Percentiles rank a stretch among this genome's conserved stretches.
These are phyloP conservation scores for Hartigia nigra DNA, from an alignment of 2,888 invertebrate genomes.

Conservation along the genomic window DNA sequence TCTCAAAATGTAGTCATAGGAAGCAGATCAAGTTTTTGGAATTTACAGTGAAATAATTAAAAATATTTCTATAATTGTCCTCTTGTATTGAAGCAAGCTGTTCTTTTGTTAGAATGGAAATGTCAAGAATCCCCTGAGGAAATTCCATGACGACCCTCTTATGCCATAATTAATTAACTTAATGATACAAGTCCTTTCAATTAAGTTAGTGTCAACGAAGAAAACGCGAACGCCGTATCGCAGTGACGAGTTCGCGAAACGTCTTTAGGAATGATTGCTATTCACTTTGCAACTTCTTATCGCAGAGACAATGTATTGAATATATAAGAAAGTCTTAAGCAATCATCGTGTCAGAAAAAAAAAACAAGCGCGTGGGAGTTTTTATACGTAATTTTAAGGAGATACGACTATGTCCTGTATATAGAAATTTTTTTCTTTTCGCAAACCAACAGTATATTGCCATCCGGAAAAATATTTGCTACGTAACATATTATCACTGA, in stretches of 20 bases:
- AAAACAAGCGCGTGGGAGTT: too few species aligned
- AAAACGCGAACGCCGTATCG: conserved; percentile 36
- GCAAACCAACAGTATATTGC: too few species aligned
- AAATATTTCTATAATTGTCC: not conserved
- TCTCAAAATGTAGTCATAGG: not conserved
- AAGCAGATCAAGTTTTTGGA: not conserved
- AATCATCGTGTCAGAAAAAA: too few species aligned
- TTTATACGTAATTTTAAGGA: too few species aligned
- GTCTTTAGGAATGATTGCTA: not conserved
- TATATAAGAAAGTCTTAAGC: too few species aligned
- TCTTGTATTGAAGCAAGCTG: not conserved
- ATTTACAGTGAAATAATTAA: not conserved
- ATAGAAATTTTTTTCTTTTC: too few species aligned
- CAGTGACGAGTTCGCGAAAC: not conserved
- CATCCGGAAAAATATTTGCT: too few species aligned
- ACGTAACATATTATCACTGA: too few species aligned
- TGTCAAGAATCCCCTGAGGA: not conserved
- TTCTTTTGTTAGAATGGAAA: not conserved
- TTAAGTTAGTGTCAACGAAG: conserved; percentile 50
- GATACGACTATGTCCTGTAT: too few species aligned
- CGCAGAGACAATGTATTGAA: not conserved
- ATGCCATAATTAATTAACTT: conserved; percentile 40
- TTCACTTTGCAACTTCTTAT: not conserved
- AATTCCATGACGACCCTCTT: too few species aligned
- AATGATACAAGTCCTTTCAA: conserved; percentile 37